phyloP scores from a whole-genome alignment of 2,888 invertebrate genomes.

The Microdon myrmicae region DNA sequence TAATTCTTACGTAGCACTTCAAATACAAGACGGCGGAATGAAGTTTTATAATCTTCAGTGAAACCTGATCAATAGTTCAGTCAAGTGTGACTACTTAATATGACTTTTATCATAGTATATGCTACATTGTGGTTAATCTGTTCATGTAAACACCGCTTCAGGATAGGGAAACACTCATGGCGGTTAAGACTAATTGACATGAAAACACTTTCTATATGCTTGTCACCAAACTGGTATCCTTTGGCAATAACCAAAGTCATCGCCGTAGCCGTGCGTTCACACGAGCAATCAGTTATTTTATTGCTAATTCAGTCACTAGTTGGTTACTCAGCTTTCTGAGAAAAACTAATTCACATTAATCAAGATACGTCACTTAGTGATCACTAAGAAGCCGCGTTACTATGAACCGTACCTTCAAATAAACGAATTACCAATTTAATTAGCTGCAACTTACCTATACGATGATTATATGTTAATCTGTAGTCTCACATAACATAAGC shows the following conservation, averaged over 20 bases:
- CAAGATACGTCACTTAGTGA: slow-evolving; percentile 39
- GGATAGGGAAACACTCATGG: slow-evolving; percentile 12
- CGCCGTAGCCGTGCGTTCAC: too few species aligned
- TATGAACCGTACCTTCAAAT: slow-evolving; percentile 37
- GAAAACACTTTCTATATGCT: slow-evolving; percentile 12
- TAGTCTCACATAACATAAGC: slow-evolving; percentile 30
- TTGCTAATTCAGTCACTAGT: too few species aligned
- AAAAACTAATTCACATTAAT: slow-evolving; percentile 40
- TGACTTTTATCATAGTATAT: too few species aligned
- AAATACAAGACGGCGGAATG: too few species aligned
- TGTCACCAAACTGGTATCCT: slow-evolving; percentile 24
- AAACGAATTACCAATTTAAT: slow-evolving; percentile 44
- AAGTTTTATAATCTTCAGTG: too few species aligned
- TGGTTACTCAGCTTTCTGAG: too few species aligned
- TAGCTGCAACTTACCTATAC: slow-evolving; percentile 24
- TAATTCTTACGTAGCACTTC: too few species aligned
- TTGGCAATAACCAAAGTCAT: neutral
- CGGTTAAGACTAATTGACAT: slow-evolving; percentile 33
- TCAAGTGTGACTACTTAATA: too few species aligned
- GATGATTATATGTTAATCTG: slow-evolving; percentile 40
- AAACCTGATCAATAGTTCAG: too few species aligned
- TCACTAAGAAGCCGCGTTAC: slow-evolving; percentile 28
- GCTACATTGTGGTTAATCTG: slow-evolving; percentile 32
- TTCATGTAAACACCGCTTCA: slow-evolving; percentile 21
- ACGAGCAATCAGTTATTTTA: too few species aligned